Base-by-base conservation (phyloP, 2,888 invertebrate genomes). In the Xestia sexstrigata region DNA sequence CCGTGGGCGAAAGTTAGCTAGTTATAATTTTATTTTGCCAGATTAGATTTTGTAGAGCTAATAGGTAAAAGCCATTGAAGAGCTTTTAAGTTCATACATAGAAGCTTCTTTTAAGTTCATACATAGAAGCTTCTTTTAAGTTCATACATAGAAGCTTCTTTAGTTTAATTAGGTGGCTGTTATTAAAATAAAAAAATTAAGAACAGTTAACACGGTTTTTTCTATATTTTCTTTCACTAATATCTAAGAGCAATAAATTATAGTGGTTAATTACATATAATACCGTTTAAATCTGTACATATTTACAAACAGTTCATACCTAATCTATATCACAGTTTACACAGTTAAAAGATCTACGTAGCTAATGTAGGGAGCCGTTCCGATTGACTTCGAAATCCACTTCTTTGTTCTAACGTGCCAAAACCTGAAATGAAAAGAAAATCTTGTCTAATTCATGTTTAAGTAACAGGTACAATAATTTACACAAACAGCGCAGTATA, bases 181-280 rank as follows among this genome's bases (percentile, higher is more conserved):
- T 35, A 42, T 30, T 11, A 49, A 85, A 89, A 88, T 85, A 83
- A 90, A 91, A 89, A 86, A 84, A 74, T 81, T 65, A 75, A 76
- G 82, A 93, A 92, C 91, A 91, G 81, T 92, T 92, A 93, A 94
- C 92, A 91, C 92, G 92, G 90, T 91, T 91, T 90, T 91, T 91
- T 90, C 91, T 92, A 91, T 93, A 90, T 92, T 94, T 92, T 89
- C 88, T 91, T 93, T 85, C 55, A 88, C 89, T 92, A 92, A 85
- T 90, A 87, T 92, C 91, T 92, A 91, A 91, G 85, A 90, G 90
- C 85, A 94, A 94, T 95, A 95, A 94, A 90, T 94, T 94, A 94
- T 86, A 87, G 81, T 83, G 81, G 86, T 91, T 90, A 89, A 90
- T 90, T 87, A 23, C 42, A 70, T 88, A 87, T 89, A 78, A 83